Conservation (phyloP, 1,140 invertebrate genomes). For the Berghia stephanieae region DNA sequence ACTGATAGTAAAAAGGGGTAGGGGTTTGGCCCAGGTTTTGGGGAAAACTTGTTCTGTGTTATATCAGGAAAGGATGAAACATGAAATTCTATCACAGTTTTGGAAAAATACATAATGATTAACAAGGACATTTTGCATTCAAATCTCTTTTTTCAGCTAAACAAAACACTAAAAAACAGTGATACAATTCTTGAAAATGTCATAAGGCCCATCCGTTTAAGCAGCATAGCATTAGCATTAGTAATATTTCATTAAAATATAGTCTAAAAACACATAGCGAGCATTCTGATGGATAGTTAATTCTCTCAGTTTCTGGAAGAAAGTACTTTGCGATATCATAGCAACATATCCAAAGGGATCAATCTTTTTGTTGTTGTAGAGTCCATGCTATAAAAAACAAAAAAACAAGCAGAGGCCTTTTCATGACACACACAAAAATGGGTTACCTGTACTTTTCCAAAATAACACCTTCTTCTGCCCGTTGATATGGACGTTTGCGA, state of each 20-base stretch:
- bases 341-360: background rate
- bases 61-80: conserved; percentile 23
- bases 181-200: too few relatives aligned
- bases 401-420: background rate
- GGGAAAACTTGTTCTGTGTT: conserved; percentile 48
- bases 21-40: conserved; percentile 42
- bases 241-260: too few relatives aligned
- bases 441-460: conserved; percentile 42
- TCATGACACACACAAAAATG: background rate
- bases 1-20: too few relatives aligned
- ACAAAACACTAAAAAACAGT: conserved; percentile 4
- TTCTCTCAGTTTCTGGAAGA: too few relatives aligned
- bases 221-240: too few relatives aligned
- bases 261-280: too few relatives aligned
- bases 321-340: too few relatives aligned
- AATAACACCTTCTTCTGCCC: conserved; percentile 58
- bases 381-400: background rate
- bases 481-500: conserved; percentile 35
- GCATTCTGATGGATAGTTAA: too few relatives aligned
- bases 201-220: too few relatives aligned
- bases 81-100: background rate
- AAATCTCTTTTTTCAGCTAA: too few relatives aligned
- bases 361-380: background rate
- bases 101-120: background rate
- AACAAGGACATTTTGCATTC: background rate